Conservation (phyloP, 2,797 vertebrate genomes). For the Microcaecilia unicolor region DNA sequence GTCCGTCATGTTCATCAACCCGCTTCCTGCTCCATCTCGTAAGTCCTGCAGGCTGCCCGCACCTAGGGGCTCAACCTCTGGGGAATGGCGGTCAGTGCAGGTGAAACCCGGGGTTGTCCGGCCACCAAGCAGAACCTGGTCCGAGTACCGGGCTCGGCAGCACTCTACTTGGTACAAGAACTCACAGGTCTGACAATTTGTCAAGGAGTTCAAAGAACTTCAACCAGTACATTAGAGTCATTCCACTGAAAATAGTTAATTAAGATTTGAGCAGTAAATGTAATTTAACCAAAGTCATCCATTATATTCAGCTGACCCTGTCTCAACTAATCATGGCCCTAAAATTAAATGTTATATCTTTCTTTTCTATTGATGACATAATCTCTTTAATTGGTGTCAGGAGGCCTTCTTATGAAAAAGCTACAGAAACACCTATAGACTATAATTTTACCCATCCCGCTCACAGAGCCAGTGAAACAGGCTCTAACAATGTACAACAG, state of each 20-base stretch:
- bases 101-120: too few species aligned
- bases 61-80: too few species aligned
- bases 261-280: slow-evolving; percentile 67
- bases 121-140: too few species aligned
- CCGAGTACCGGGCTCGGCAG: too few species aligned
- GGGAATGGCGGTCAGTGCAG: too few species aligned
- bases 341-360: slow-evolving; percentile 66
- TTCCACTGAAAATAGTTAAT: slow-evolving; percentile 70
- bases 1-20: too few species aligned
- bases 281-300: slow-evolving; percentile 69
- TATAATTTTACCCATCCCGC: slow-evolving; percentile 73
- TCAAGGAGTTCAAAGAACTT: too few species aligned
- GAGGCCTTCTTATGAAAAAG: slow-evolving; percentile 72
- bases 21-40: too few species aligned
- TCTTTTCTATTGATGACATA: slow-evolving; percentile 85
- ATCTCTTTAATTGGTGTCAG: slow-evolving; percentile 97
- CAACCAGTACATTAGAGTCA: slow-evolving; percentile 48
- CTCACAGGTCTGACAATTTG: too few species aligned
- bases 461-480: slow-evolving; percentile 68
- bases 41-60: too few species aligned
- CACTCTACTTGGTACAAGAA: too few species aligned
- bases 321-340: slow-evolving; percentile 74
- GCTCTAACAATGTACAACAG: slow-evolving; percentile 62
- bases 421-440: slow-evolving; percentile 74
- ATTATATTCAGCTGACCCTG: slow-evolving; percentile 75